Evolutionary conservation across 2,113 vertebrate genomes (phyloP).

Genomic region (Piliocolobus tephrosceles): DNA sequence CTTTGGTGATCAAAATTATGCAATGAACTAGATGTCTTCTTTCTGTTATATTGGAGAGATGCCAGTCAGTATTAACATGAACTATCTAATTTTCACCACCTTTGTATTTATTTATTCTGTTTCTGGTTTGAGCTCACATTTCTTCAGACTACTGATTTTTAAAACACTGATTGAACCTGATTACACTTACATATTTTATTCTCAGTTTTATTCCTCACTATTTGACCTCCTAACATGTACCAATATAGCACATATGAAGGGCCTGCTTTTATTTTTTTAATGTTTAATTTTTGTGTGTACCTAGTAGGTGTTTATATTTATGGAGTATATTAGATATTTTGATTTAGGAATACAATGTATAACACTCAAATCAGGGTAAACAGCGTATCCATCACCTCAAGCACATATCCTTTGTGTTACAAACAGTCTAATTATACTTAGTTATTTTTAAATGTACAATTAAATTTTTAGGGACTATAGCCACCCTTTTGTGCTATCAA

Average conservation of each 20-base stretch:
- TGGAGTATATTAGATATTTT: too few species aligned
- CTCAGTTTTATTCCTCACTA: not conserved
- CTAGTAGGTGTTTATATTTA: too few species aligned
- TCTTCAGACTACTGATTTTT: not conserved
- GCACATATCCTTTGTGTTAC: too few species aligned
- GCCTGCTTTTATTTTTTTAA: not conserved
- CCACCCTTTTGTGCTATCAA: too few species aligned
- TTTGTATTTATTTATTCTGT: not conserved
- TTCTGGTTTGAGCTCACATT: not conserved
- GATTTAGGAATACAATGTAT: too few species aligned
- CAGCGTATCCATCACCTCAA: too few species aligned
- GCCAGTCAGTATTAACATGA: not conserved
- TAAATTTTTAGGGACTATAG: too few species aligned
- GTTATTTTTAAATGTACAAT: too few species aligned
- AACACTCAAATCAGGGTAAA: too few species aligned
- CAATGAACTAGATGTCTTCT: not conserved
- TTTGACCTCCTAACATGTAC: not conserved
- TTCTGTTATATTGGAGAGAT: not conserved
- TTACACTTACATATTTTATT: not conserved
- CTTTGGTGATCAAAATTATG: not conserved
- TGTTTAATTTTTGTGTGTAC: too few species aligned
- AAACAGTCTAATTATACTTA: too few species aligned
- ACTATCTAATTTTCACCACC: not conserved
- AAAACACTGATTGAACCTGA: not conserved
- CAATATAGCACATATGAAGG: not conserved